Percentiles rank a stretch among this genome's conserved stretches.
These are phyloP conservation scores for Gnatocerus cornutus DNA, from an alignment of 2,888 invertebrate species.

Conservation along the genomic window DNA sequence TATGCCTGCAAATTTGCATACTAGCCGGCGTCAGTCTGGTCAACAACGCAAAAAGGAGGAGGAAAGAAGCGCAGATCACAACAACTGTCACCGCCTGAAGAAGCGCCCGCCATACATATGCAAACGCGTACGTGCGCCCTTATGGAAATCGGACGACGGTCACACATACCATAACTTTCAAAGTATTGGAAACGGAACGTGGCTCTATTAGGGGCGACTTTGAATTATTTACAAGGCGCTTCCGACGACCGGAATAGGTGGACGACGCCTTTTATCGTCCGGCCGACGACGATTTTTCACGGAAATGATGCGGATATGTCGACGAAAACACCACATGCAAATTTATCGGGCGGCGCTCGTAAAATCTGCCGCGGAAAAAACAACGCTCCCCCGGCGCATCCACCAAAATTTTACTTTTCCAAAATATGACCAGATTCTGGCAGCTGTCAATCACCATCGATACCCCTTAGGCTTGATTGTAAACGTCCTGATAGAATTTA, in stretches of 20 bases:
- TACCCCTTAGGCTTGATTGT: too few species aligned
- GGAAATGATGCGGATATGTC: constrained; percentile 21
- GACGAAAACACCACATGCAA: constrained; percentile 35
- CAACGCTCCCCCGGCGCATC: too few species aligned
- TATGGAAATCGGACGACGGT: constrained; percentile 53
- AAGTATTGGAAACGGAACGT: constrained; percentile 62
- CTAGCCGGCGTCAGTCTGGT: constrained; percentile 68
- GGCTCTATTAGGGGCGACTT: constrained; percentile 67
- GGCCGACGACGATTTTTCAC: constrained; percentile 36
- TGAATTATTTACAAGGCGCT: constrained; percentile 71
- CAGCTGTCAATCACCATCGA: too few species aligned
- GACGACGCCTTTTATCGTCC: constrained; percentile 62
- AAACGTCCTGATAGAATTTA: too few species aligned
- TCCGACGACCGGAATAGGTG: constrained; percentile 66
- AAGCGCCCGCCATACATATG: constrained; percentile 62
- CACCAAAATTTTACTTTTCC: too few species aligned
- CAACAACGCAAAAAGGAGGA: constrained; percentile 68
- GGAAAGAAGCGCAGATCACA: constrained; percentile 58
- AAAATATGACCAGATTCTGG: too few species aligned
- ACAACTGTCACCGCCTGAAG: constrained; percentile 66
- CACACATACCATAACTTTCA: constrained; percentile 60
- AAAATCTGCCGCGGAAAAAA: too few species aligned
- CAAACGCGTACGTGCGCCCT: constrained; percentile 59
- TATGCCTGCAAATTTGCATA: constrained; percentile 64
- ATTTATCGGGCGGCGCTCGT: constrained; percentile 11